A percentile compares a stretch with the other conserved stretches of the same genome.
These are phyloP conservation scores for Dasysyrphus albostriatus DNA, from an alignment of 2,888 invertebrate genomes.

Conservation along the genomic window DNA sequence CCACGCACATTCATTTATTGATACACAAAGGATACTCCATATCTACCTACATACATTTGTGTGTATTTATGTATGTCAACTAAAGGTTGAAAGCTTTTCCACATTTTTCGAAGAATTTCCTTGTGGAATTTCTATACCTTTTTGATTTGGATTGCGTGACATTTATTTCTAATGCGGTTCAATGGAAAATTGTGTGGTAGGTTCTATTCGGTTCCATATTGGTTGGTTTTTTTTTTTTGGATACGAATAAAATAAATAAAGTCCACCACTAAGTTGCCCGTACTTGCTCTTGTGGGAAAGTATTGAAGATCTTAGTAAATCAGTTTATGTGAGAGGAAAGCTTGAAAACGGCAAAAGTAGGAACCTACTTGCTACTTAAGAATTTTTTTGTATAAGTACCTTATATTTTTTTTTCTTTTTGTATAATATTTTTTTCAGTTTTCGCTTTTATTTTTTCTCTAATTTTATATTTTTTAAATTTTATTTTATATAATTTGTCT, in stretches of 20 bases:
- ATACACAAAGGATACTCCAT: conserved; percentile 1
- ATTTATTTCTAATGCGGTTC: conserved; percentile 55
- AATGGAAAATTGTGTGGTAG: conserved; percentile 11
- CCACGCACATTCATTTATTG: conserved; percentile 43
- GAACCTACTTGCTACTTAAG: too few relatives aligned
- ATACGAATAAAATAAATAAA: neutral
- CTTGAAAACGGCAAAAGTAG: too few relatives aligned
- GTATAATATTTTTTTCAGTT: too few relatives aligned
- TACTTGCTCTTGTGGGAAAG: neutral
- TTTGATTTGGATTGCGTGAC: conserved; percentile 71
- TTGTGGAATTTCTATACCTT: conserved; percentile 36
- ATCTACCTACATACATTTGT: neutral
- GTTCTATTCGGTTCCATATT: neutral
- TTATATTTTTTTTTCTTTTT: too few relatives aligned
- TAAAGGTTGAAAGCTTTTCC: conserved; percentile 6
- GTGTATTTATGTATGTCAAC: conserved; percentile 10
- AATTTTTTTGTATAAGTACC: too few relatives aligned
- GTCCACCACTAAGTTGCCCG: neutral
- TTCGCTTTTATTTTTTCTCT: too few relatives aligned
- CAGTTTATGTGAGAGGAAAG: too few relatives aligned
- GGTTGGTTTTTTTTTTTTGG: neutral
- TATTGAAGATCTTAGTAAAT: too few relatives aligned
- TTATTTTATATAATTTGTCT: too few relatives aligned
- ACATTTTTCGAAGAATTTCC: neutral
- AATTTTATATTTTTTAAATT: too few relatives aligned